Conservation (phyloP, 2,113 vertebrate genomes). For the Galemys pyrenaicus region DNA sequence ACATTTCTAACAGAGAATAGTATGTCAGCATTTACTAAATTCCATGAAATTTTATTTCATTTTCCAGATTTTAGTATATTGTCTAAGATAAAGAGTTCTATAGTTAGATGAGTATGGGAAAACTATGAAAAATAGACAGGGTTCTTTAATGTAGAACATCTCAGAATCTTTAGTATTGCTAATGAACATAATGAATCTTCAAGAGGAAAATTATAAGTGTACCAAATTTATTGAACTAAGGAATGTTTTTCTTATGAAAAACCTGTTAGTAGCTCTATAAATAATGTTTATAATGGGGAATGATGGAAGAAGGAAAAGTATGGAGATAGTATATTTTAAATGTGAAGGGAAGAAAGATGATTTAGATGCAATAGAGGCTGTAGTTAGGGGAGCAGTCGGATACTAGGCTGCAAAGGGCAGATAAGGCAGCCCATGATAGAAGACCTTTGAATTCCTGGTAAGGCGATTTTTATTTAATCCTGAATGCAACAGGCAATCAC, state of each 20-base stretch:
- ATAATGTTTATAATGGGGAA: background rate
- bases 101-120: background rate
- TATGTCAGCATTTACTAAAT: background rate
- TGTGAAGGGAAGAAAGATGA: background rate
- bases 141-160: background rate
- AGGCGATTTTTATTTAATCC: slow-evolving; percentile 54
- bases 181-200: background rate
- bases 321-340: background rate
- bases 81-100: background rate
- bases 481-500: background rate
- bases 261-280: slow-evolving; percentile 24
- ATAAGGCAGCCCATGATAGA: background rate
- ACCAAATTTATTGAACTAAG: slow-evolving; percentile 18
- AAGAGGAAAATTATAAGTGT: background rate
- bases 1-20: background rate
- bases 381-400: background rate
- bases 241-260: slow-evolving; percentile 30
- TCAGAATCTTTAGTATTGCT: background rate
- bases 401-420: background rate
- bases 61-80: background rate
- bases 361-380: background rate
- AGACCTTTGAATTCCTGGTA: background rate
- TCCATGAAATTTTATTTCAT: background rate
- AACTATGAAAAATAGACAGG: background rate
- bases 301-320: background rate